phyloP scores from a whole-genome alignment of 2,113 vertebrate genomes.

The Heterotilapia buettikoferi region DNA sequence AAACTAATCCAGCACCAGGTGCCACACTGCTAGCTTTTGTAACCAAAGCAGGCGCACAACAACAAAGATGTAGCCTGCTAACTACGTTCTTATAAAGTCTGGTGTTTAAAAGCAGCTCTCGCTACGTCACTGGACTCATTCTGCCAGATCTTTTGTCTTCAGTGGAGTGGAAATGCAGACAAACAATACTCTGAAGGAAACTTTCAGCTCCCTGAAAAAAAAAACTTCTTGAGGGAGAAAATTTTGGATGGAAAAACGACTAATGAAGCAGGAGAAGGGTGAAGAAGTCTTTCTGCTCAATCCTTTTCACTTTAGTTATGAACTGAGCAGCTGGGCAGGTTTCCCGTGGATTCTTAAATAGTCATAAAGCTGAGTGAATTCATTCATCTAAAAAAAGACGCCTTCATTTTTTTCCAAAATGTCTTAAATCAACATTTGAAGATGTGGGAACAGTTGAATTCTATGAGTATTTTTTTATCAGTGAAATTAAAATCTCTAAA shows the following conservation, averaged over 20 bases:
- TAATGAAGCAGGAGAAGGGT: neutral
- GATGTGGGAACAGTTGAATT: neutral
- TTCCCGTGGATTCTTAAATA: neutral
- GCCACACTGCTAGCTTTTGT: accelerated
- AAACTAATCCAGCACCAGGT: neutral
- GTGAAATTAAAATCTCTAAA: neutral
- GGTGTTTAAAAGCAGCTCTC: neutral
- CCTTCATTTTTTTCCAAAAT: neutral
- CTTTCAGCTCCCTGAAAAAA: neutral
- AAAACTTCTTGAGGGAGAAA: neutral
- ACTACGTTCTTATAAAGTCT: neutral
- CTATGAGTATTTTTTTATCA: neutral
- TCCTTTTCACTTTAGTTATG: neutral
- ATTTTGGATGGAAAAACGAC: neutral
- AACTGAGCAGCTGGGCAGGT: neutral
- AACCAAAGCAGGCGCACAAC: neutral
- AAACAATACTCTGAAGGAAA: neutral
- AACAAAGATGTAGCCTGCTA: neutral
- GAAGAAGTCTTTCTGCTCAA: neutral
- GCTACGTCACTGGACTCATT: neutral
- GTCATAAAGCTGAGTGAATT: neutral
- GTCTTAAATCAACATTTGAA: neutral
- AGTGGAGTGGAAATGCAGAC: neutral
- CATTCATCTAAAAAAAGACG: neutral
- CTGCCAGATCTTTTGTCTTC: neutral